Base-by-base conservation (phyloP, 2,888 invertebrate species). In the Mythimna albipuncta region DNA sequence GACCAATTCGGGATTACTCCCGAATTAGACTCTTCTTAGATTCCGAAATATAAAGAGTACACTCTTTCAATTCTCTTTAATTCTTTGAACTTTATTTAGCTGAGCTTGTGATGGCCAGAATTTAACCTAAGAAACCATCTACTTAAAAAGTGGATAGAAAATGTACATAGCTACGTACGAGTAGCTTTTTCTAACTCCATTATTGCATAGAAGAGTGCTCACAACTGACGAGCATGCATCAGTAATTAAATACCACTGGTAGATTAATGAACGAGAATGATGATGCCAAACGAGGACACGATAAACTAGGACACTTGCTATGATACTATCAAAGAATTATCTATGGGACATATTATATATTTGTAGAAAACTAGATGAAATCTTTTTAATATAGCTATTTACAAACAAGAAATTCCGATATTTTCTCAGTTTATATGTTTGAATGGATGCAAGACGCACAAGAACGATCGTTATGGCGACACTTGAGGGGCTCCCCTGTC, bases 181-280 rank as follows among this genome's bases (percentile, higher is more conserved):
- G 26, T 26, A 35, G 7, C 13, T 59, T 38, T 38, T 47, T 52
- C 52, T 47, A 54, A 50, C 11, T 11, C n/a, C 10, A 32, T 16
- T 13, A 21, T 11, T 47, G 13, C 50, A 61, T 11, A 21, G 35
- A 21, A 38, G 16, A 58, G 41, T 11, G 44, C 26, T 41, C n/a
- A 11, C 64, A 80, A 67, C 70, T 72, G 79, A 78, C 57, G 41
- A 57, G 58, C 57, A 64, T 54, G 58, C 55, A 70, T 63, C 50
- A 72, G 61, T 72, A 69, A 82, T 80, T 78, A 82, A 72, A 69
- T 67, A 38, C 66, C 61, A 58, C 50, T 71, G 57, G 57, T 58
- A 55, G 79, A 78, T 82, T 81, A 82, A 81, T 78, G 44, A 70
- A 73, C 58, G 58, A 54, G n/a, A 58, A 65, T 68, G 64, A 70